phyloP scores from a whole-genome alignment of 2,888 invertebrate species.

The Aporophyla lueneburgensis region DNA sequence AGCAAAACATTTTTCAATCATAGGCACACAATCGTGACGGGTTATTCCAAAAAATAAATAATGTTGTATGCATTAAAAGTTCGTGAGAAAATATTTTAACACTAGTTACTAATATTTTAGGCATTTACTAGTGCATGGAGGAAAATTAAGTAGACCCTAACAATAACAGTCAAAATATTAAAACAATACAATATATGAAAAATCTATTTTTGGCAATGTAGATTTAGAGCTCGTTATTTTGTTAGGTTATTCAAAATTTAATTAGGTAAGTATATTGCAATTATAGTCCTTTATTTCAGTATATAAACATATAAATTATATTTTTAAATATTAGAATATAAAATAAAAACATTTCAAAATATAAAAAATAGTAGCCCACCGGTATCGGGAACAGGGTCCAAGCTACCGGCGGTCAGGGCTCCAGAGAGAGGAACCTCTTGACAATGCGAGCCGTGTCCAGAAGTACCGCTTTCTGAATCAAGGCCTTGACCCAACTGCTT shows the following conservation, averaged over 20 bases:
- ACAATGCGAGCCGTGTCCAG: no score
- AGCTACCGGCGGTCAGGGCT: no score
- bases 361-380: no score
- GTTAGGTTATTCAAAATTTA: background rate
- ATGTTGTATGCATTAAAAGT: background rate
- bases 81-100: constrained; percentile 1
- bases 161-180: background rate
- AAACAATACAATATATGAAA: constrained; percentile 5
- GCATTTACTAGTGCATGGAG: background rate
- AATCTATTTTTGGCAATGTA: background rate
- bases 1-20: constrained; percentile 39
- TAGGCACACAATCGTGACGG: constrained; percentile 2
- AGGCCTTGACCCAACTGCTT: no score
- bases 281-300: no score
- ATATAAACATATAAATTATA: no score
- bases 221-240: background rate
- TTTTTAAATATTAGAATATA: no score
- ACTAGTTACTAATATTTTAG: background rate
- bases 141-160: background rate
- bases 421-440: no score
- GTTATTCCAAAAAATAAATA: background rate
- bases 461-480: no score
- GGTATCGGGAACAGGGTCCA: no score
- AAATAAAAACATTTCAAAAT: no score
- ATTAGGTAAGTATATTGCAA: background rate